Conservation (phyloP, 2,113 vertebrate species). For the Oncorhynchus gorbuscha region DNA sequence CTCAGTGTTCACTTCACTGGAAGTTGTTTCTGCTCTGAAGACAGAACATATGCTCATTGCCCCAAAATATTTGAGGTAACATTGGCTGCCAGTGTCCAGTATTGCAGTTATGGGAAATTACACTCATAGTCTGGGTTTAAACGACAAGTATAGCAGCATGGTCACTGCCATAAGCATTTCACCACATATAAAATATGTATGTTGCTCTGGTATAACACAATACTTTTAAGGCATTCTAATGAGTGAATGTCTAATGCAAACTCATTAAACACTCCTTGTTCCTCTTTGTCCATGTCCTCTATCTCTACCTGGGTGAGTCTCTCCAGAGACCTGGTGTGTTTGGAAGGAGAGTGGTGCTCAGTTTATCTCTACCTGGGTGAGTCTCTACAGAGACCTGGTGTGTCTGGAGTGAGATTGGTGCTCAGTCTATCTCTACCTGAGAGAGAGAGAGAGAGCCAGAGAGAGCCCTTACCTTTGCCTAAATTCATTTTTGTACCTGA, state of each 20-base stretch:
- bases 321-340: too few species aligned
- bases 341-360: too few species aligned
- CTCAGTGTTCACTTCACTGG: too few species aligned
- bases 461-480: too few species aligned
- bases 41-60: too few species aligned
- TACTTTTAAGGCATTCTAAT: neutral
- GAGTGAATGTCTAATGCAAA: neutral
- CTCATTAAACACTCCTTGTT: neutral
- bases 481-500: too few species aligned
- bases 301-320: slow-evolving; percentile 6
- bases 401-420: too few species aligned
- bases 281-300: slow-evolving; percentile 36
- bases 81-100: neutral
- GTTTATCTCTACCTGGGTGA: slow-evolving; percentile 9
- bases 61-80: too few species aligned
- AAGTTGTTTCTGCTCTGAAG: too few species aligned
- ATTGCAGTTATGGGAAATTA: neutral
- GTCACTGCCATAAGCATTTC: neutral
- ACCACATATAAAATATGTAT: neutral
- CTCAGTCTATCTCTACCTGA: too few species aligned
- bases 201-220: neutral
- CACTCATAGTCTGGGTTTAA: neutral
- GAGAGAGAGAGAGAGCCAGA: neutral
- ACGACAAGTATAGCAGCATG: neutral
- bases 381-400: neutral